A percentile compares a stretch with the other conserved stretches of the same genome.
These are phyloP conservation scores for Patella ulyssiponensis DNA, from an alignment of 2,888 invertebrate genomes.

Conservation along the genomic window DNA sequence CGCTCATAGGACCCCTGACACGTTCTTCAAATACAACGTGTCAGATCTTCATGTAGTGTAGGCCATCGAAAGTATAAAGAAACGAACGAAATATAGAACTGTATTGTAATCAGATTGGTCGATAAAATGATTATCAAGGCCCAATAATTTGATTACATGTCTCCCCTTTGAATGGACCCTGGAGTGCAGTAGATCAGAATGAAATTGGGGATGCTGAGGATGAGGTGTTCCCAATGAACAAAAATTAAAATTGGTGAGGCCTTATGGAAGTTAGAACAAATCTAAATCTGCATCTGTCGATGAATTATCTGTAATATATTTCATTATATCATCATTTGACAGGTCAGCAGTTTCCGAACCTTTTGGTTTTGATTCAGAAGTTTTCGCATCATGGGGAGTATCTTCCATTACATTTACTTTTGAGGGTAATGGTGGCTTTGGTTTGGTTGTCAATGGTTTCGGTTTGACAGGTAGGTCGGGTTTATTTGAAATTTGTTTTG, in stretches of 20 bases:
- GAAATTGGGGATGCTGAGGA: no score
- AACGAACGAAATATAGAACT: no score
- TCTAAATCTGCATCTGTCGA: slow-evolving; percentile 48
- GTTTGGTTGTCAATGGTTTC: neutral
- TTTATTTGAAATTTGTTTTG: slow-evolving; percentile 19
- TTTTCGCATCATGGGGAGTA: neutral
- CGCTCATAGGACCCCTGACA: no score
- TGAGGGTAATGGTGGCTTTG: slow-evolving; percentile 28
- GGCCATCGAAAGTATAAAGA: no score
- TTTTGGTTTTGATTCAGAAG: neutral
- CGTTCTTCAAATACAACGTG: no score
- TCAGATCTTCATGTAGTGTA: no score
- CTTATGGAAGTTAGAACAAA: slow-evolving; percentile 43
- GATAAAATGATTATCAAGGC: no score
- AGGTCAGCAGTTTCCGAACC: neutral
- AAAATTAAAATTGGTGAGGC: neutral
- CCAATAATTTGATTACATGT: no score
- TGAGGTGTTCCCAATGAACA: no score
- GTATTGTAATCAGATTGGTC: no score
- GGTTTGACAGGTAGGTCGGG: slow-evolving; percentile 12
- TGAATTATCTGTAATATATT: slow-evolving; percentile 54
- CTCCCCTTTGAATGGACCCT: no score
- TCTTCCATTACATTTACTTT: neutral
- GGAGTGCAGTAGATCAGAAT: no score
- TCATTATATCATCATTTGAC: slow-evolving; percentile 50